Evolutionary conservation across 1,140 invertebrate species (phyloP).

Genomic region (Drosophila prosaltans): DNA sequence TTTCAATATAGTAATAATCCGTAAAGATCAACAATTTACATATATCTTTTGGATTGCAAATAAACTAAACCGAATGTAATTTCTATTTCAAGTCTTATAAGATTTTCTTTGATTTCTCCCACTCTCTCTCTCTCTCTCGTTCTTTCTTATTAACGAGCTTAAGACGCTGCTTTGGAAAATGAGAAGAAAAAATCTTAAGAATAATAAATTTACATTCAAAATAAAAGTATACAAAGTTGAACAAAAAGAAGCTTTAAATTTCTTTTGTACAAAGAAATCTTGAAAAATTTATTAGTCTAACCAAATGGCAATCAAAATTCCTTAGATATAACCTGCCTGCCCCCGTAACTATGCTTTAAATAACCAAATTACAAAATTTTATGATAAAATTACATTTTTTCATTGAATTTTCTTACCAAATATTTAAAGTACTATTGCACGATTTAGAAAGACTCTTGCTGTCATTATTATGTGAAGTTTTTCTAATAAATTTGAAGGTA

Average conservation of each 20-base stretch:
- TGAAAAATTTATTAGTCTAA: constrained; percentile 7
- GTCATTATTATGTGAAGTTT: no score
- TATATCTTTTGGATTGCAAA: background rate
- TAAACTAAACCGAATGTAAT: constrained; percentile 4
- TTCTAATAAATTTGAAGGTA: no score
- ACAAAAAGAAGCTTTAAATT: background rate
- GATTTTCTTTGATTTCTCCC: constrained; percentile 3
- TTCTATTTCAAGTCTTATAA: constrained; percentile 8
- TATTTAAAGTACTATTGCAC: no score
- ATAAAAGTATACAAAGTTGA: background rate
- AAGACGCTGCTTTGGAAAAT: background rate
- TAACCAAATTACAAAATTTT: background rate
- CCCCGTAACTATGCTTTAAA: background rate
- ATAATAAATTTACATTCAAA: background rate
- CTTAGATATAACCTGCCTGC: background rate
- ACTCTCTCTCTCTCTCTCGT: no score
- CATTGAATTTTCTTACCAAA: no score
- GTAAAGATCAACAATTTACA: constrained; percentile 11
- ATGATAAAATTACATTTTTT: background rate
- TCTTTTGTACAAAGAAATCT: background rate
- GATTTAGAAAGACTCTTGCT: no score
- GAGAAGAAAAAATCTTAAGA: constrained; percentile 10
- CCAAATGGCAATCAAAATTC: background rate
- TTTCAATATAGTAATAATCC: constrained; percentile 17
- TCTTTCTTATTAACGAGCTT: background rate